Base-by-base conservation (phyloP, 2,888 invertebrate genomes). In the Lasioglossum figueresi region DNA sequence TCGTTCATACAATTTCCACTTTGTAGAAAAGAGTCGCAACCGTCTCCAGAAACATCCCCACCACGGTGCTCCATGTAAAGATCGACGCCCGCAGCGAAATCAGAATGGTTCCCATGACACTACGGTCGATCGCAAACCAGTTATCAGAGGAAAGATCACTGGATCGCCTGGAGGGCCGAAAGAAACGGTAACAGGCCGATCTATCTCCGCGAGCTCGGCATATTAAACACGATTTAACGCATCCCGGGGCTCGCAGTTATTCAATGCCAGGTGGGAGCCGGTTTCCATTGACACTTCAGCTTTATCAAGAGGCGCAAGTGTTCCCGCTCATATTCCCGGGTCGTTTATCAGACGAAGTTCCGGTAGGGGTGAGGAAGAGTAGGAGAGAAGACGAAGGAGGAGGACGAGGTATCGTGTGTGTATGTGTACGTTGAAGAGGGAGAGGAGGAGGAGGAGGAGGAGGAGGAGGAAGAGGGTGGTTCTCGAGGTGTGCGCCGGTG, bases 251-350 rank as follows among this genome's bases (percentile, higher is more conserved):
- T 31, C 27, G 48, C 72, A 19, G 63, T 72, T 66, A 56, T 72
- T 83, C 76, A 27, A 72, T 27, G 19, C 63, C 76, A 37, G 27
- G 52, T 72, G 59, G 78, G 63, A 66, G 31, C 48, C 74, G 73
- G 45, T n/a, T 77, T 27, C 83, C 68, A 77, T 74, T 16, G 84
- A 79, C 71, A 27, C 34, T 16, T 27, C 56, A 52, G 74, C 75
- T 84, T 83, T 84, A 78, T 84, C 84, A 79, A 56, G 66, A 59
- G 43, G 63, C 79, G 37, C 79, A 71, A 79, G 78, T 77, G 83
- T 83, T 84, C 77, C 71, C 37, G 27, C 75, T 71, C 84, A 79
- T 83, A 83, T 83, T 83, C 79, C 34, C 34, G 70, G 37, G 56
- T 66, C 84, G 84, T 84, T 84, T 84, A 79, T 84, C 84, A 79